phyloP scores from a whole-genome alignment of 2,797 vertebrate genomes.

The Acropternis orthonyx region DNA sequence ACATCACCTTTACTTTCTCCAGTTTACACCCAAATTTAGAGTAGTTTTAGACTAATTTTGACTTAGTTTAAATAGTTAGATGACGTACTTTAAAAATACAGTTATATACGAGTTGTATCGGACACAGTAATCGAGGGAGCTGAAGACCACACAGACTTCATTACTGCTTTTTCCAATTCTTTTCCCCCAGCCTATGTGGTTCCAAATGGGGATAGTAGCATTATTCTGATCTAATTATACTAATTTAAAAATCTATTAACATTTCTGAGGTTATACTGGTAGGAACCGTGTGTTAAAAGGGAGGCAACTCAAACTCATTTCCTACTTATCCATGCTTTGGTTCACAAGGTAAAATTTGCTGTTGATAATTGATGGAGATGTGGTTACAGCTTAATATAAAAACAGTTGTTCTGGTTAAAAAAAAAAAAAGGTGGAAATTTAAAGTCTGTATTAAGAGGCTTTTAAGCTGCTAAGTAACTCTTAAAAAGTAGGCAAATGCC shows the following conservation, averaged over 20 bases:
- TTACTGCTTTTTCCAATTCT: not conserved
- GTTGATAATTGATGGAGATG: not conserved
- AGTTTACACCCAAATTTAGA: not conserved
- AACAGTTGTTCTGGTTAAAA: not conserved
- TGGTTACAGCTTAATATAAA: not conserved
- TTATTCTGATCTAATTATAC: not conserved
- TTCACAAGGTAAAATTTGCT: not conserved
- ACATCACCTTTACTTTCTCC: not conserved
- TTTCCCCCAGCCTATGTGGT: not conserved
- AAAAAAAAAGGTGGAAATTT: not conserved
- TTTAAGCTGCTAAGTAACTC: slow-evolving; percentile 12
- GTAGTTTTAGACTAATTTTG: not conserved
- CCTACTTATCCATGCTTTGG: not conserved
- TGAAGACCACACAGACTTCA: not conserved
- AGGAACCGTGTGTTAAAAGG: not conserved
- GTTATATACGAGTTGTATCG: not conserved
- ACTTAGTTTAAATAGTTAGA: not conserved
- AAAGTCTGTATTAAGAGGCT: not conserved
- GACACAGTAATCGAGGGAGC: not conserved
- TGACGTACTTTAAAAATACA: not conserved
- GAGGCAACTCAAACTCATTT: not conserved
- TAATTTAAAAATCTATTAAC: not conserved
- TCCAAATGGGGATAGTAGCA: not conserved
- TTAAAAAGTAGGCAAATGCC: slow-evolving; percentile 39
- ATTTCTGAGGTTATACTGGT: not conserved